Conservation (phyloP, 1,140 invertebrate species). For the Calosoma granatense region DNA sequence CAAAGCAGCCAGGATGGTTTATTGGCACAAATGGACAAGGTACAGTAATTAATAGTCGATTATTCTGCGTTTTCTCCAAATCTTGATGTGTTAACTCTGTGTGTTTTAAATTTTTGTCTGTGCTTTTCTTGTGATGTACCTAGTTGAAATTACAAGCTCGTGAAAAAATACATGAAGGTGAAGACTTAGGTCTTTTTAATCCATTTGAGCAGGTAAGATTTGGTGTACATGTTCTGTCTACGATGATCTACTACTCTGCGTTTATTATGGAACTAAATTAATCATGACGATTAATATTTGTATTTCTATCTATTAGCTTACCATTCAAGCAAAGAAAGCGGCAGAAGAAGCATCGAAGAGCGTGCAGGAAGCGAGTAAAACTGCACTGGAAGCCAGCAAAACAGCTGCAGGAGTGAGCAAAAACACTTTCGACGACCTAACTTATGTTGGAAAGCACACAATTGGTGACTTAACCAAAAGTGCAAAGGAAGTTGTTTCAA, state of each 20-base stretch:
- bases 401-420: constrained; percentile 78
- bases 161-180: constrained; percentile 55
- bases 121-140: constrained; percentile 18
- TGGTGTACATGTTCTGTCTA: background rate
- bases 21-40: constrained; percentile 84
- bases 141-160: constrained; percentile 53
- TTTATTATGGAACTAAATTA: no score
- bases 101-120: constrained; percentile 15
- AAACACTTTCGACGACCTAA: constrained; percentile 77
- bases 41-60: constrained; percentile 27
- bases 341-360: constrained; percentile 75
- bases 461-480: constrained; percentile 84
- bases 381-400: constrained; percentile 76
- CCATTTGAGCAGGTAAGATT: constrained; percentile 62
- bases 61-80: constrained; percentile 7
- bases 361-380: constrained; percentile 70
- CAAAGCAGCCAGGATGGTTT: constrained; percentile 83
- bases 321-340: constrained; percentile 79
- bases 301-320: constrained; percentile 45
- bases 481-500: constrained; percentile 74
- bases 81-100: constrained; percentile 13
- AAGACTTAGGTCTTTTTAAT: constrained; percentile 54
- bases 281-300: no score
- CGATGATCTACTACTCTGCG: background rate
- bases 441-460: constrained; percentile 77